Evolutionary conservation across 2,113 vertebrate species (phyloP).

Genomic region (Rhegmatorhina hoffmannsi): DNA sequence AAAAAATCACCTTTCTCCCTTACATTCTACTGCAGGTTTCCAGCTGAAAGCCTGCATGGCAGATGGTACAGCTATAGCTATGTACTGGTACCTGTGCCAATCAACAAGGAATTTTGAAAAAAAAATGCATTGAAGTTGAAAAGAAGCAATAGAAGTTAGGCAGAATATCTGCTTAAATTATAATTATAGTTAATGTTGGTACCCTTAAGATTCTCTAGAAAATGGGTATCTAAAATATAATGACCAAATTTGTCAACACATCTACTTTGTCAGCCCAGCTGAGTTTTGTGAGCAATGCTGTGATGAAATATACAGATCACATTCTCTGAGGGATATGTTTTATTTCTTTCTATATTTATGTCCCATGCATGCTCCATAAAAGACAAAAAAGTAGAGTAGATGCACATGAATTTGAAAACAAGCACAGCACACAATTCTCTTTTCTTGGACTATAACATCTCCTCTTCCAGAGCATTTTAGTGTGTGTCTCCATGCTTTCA

Average conservation of each 20-base stretch:
- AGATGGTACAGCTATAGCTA: background rate
- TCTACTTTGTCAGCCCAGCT: background rate
- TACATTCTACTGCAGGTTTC: background rate
- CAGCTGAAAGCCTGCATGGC: background rate
- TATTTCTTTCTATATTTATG: background rate
- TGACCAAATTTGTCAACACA: background rate
- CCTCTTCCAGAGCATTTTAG: background rate
- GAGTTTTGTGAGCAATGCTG: background rate
- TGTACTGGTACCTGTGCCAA: background rate
- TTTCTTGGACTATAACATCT: background rate
- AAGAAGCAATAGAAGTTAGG: background rate
- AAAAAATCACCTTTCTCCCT: background rate
- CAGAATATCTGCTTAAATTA: background rate
- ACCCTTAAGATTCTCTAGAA: background rate
- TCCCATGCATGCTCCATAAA: background rate
- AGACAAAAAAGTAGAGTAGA: background rate
- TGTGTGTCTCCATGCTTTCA: background rate
- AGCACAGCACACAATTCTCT: background rate
- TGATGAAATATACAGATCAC: background rate
- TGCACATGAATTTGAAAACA: background rate
- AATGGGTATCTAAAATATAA: background rate
- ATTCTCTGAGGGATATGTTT: background rate
- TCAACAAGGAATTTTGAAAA: background rate
- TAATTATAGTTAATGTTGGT: background rate
- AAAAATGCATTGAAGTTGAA: background rate